These are phyloP conservation scores for Cuniculus paca DNA, from an alignment of 2,797 vertebrate species.

Conservation along the genomic window DNA sequence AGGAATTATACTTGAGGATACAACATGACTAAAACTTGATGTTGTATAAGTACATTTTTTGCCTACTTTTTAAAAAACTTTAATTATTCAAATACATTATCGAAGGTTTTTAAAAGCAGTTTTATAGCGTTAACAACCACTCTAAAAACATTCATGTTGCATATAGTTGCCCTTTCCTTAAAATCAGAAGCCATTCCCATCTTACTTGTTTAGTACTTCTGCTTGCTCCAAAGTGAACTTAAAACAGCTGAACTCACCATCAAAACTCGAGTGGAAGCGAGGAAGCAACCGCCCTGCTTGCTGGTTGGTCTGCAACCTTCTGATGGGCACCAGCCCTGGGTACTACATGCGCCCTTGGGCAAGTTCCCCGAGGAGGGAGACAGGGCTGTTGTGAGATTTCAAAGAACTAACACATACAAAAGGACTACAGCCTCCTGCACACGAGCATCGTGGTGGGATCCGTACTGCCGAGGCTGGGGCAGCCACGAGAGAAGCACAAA, in stretches of 20 bases:
- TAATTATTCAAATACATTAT: not conserved
- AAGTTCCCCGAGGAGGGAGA: not conserved
- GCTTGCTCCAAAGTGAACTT: conserved; percentile 36
- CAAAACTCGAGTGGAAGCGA: not conserved
- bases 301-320: not conserved
- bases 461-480: not conserved
- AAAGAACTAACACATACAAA: not conserved
- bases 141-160: conserved; percentile 9
- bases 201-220: conserved; percentile 22
- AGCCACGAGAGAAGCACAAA: not conserved
- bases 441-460: not conserved
- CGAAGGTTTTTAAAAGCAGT: conserved; percentile 3
- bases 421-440: not conserved
- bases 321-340: not conserved
- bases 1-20: not conserved
- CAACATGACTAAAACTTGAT: not conserved
- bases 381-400: not conserved
- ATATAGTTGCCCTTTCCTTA: conserved; percentile 9
- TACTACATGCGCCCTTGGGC: not conserved
- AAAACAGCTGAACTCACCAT: conserved; percentile 6
- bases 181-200: conserved; percentile 48
- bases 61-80: not conserved
- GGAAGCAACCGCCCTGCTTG: not conserved
- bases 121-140: not conserved
- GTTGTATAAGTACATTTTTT: not conserved